These are phyloP conservation scores for Phylloscopus collybita DNA, from an alignment of 2,797 vertebrate genomes.

Conservation along the genomic window DNA sequence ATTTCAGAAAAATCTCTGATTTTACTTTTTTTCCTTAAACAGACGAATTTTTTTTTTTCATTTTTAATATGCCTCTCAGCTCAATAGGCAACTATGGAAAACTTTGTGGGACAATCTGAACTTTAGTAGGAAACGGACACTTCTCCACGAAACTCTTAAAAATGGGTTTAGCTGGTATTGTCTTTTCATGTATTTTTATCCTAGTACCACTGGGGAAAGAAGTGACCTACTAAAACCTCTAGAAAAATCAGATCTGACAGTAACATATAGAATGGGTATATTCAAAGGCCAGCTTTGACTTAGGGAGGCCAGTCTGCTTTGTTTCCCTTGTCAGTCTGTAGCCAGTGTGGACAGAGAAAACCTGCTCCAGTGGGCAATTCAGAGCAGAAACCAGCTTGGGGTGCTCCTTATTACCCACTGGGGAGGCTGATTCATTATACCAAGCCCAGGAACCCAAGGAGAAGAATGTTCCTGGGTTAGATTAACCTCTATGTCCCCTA, in stretches of 20 bases:
- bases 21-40: background rate
- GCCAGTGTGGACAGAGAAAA: background rate
- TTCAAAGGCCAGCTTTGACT: background rate
- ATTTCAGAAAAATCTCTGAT: background rate
- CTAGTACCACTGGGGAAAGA: background rate
- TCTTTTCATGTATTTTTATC: constrained; percentile 33
- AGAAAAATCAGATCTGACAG: background rate
- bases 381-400: background rate
- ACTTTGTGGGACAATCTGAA: background rate
- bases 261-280: background rate
- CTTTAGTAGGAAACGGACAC: background rate
- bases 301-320: background rate
- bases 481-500: background rate
- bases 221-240: constrained; percentile 33
- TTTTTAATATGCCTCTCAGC: background rate
- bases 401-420: background rate
- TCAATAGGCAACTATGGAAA: background rate
- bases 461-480: background rate
- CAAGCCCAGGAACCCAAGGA: background rate
- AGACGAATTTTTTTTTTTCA: background rate
- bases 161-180: background rate
- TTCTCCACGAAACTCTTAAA: background rate
- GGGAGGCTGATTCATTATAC: background rate
- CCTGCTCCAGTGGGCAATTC: background rate
- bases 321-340: background rate